Conservation (phyloP, 2,888 invertebrate genomes). For the Athalia rosae region DNA sequence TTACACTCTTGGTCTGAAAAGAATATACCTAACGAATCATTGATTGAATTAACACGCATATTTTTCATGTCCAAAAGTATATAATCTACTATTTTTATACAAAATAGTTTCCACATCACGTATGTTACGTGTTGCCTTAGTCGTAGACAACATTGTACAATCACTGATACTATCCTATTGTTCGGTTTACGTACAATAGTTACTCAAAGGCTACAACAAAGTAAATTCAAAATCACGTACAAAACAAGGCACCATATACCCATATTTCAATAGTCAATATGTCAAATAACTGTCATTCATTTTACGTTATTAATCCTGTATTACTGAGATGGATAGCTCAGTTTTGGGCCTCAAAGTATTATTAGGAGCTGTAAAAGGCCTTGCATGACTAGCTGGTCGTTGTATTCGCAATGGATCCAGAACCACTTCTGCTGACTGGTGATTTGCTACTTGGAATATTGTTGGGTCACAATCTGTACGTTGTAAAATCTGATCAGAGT, state of each 20-base stretch:
- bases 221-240: not conserved
- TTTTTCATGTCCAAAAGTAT: conserved; percentile 20
- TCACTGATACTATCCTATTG: not conserved
- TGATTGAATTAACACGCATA: not conserved
- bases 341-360: not conserved
- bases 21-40: not conserved
- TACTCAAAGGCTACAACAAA: not conserved
- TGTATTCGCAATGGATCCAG: conserved; percentile 54
- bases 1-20: not conserved
- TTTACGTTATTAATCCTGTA: not conserved
- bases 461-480: conserved; percentile 47
- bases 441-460: conserved; percentile 51
- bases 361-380: conserved; percentile 65
- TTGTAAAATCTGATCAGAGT: conserved; percentile 49
- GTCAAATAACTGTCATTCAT: not conserved
- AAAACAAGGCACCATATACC: conserved; percentile 19
- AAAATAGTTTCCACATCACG: conserved; percentile 6
- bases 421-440: conserved; percentile 54
- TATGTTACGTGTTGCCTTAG: not conserved
- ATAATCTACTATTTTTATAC: conserved; percentile 18
- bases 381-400: conserved; percentile 38
- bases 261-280: not conserved
- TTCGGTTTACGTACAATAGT: not conserved
- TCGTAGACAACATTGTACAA: not conserved
- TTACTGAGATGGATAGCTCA: not conserved